These are phyloP conservation scores for Eucidaris tribuloides DNA, from an alignment of 35 echinoderm and acorn worm species.

Conservation along the genomic window DNA sequence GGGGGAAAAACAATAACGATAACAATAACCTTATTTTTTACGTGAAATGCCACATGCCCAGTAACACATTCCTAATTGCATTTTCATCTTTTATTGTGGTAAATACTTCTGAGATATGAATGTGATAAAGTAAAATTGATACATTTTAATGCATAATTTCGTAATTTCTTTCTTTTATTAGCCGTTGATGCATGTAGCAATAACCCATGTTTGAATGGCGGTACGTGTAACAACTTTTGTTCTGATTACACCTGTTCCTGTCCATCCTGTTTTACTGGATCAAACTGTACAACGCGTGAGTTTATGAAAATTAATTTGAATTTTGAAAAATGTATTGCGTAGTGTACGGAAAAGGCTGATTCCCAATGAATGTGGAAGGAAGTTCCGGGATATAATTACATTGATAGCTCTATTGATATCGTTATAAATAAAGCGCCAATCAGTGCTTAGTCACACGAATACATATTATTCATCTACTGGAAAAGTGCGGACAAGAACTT, in stretches of 20 bases:
- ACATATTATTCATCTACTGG: not conserved
- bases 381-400: not conserved
- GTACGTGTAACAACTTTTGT: conserved; percentile 51
- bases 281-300: conserved; percentile 70
- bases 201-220: conserved; percentile 69
- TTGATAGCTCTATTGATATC: not conserved
- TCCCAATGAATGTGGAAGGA: not conserved
- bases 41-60: no score
- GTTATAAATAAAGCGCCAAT: not conserved
- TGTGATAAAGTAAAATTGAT: no score
- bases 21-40: no score
- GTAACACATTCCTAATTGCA: no score
- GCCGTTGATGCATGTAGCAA: conserved; percentile 32
- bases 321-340: not conserved
- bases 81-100: no score
- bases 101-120: no score
- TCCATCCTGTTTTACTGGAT: conserved; percentile 54
- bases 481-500: no score
- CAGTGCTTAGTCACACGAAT: not conserved
- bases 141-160: no score
- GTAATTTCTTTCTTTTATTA: not conserved
- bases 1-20: no score
- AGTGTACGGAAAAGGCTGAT: not conserved
- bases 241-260: conserved; percentile 42
- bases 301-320: no score